Evolutionary conservation across 37 sponge, comb jelly and placozoan species (phyloP), one percentile per base, ranked within the genome.

Genomic region (Aplysina aerophoba): DNA sequence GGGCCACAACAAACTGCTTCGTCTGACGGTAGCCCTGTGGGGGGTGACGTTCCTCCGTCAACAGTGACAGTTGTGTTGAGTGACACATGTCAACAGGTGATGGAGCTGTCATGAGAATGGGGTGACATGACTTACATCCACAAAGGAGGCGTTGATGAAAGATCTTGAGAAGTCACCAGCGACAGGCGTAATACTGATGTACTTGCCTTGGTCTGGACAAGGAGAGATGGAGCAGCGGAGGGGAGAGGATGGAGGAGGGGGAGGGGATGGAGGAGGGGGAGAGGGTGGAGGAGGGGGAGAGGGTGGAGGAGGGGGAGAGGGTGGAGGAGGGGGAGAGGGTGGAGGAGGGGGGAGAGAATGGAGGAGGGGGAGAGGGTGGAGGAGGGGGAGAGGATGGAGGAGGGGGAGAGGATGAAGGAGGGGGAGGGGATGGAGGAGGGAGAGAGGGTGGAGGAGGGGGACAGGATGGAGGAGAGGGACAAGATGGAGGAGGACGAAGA

Each of bases 61-160:
- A 8, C 8, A 44, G 50, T 44, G 50, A 44, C n/a, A n/a, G n/a
- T n/a, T n/a, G n/a, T n/a, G n/a, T n/a, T n/a, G n/a, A n/a, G n/a
- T n/a, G n/a, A n/a, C 50, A 44, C 50, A 11, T 11, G 50, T 44
- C 50, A 44, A 44, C 6, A 11, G 50, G 6, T 44, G 3, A 8
- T 8, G 8, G 8, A 11, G 50, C 6, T 44, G 8, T 8, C 50
- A 44, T 44, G 50, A 44, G 3, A 57, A 25, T 25, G 27, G 63
- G 34, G 33, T 69, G 33, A 69, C 17, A 34, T 16, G 19, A 69
- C 71, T 16, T 27, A 69, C 71, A 69, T n/a, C 33, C 0, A 69
- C 34, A 69, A 69, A 27, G 28, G 71, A 69, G 4, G 71, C 71
- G 34, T 69, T 69, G 71, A 69, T 27, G 34, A 69, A 69, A 6